phyloP scores from a whole-genome alignment of 2,888 invertebrate genomes.

The Heliconius cydno region DNA sequence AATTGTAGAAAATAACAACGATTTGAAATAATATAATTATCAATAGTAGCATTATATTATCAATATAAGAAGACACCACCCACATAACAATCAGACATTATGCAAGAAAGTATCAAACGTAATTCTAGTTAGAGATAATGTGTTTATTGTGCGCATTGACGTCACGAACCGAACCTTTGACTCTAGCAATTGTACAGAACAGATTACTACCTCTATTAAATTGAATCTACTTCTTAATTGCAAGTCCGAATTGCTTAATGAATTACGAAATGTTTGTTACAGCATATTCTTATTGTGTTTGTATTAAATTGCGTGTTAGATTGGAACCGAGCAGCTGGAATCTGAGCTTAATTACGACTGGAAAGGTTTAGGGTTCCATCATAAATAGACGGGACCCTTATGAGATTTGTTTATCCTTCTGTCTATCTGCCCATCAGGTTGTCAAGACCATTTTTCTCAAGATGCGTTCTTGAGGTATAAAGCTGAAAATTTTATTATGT shows the following conservation, averaged over 20 bases:
- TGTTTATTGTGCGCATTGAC: constrained; percentile 42
- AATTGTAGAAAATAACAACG: background rate
- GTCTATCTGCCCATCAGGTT: too few species aligned
- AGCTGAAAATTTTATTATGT: too few species aligned
- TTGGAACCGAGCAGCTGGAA: too few species aligned
- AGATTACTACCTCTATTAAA: constrained; percentile 38
- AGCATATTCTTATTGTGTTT: background rate
- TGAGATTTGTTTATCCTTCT: too few species aligned
- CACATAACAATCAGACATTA: constrained; percentile 18
- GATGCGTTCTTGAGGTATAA: too few species aligned
- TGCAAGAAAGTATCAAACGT: constrained; percentile 16
- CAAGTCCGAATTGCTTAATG: constrained; percentile 3
- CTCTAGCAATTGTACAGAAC: constrained; percentile 39
- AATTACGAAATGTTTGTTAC: constrained; percentile 1
- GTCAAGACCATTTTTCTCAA: too few species aligned
- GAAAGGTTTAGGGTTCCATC: too few species aligned
- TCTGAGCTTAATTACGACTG: too few species aligned
- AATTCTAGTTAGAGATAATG: constrained; percentile 33
- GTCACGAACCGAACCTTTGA: constrained; percentile 38
- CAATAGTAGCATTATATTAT: background rate
- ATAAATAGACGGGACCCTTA: too few species aligned
- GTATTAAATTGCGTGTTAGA: too few species aligned
- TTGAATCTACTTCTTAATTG: constrained; percentile 22
- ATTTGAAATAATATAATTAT: background rate
- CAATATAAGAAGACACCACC: constrained; percentile 15